Conservation (phyloP, 2,113 vertebrate species). For the Alectura lathami region DNA sequence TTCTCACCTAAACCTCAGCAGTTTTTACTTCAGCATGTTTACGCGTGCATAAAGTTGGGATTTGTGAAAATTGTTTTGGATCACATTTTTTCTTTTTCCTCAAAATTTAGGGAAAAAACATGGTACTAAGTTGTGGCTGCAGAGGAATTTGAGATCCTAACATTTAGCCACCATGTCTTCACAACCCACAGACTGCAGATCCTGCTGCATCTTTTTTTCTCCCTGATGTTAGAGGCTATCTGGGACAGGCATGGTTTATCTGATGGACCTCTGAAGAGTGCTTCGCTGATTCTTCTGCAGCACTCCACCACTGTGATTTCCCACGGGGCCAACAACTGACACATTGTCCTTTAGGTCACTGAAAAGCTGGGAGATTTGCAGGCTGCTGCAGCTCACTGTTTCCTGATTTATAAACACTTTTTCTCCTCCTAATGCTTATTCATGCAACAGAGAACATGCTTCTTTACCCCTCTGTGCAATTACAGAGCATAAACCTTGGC, state of each 20-base stretch:
- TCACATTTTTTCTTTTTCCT: not conserved
- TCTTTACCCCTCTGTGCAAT: not conserved
- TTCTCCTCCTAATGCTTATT: not conserved
- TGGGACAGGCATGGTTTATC: not conserved
- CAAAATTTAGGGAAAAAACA: not conserved
- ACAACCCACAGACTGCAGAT: fast-evolving
- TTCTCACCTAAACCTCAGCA: not conserved
- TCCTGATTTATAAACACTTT: not conserved
- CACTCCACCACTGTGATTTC: not conserved
- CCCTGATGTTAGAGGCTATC: fast-evolving
- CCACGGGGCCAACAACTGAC: not conserved
- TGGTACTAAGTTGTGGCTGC: not conserved
- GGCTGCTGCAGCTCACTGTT: not conserved
- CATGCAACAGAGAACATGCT: not conserved
- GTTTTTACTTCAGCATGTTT: not conserved
- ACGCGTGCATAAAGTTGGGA: not conserved
- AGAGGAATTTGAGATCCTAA: not conserved
- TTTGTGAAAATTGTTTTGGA: not conserved
- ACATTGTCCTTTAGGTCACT: not conserved
- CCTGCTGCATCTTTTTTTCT: not conserved
- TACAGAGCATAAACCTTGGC: not conserved
- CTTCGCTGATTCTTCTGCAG: not conserved
- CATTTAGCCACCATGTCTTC: not conserved
- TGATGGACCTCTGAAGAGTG: not conserved
- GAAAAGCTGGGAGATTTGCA: not conserved